A percentile compares a stretch with the other conserved stretches of the same genome.
These are phyloP conservation scores for Diprion similis DNA, from an alignment of 1,140 invertebrate species.

Conservation along the genomic window DNA sequence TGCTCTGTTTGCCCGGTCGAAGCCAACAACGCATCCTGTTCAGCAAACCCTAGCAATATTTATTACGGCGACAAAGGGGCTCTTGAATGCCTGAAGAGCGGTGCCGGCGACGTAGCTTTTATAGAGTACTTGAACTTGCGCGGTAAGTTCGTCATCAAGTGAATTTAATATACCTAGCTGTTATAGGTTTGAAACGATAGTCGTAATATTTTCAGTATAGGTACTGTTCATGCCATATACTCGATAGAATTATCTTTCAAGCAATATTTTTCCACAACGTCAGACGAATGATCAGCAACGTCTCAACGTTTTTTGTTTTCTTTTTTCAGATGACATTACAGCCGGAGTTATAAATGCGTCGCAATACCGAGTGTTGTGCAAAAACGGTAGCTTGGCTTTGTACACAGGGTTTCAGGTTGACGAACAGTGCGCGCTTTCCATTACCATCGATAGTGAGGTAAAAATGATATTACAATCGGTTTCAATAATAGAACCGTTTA, in stretches of 20 bases:
- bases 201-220: too few species aligned
- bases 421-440: slow-evolving; percentile 63
- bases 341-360: slow-evolving; percentile 20
- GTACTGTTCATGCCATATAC: too few species aligned
- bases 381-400: slow-evolving; percentile 64
- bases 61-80: slow-evolving; percentile 74
- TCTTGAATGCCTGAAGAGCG: slow-evolving; percentile 63
- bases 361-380: slow-evolving; percentile 63
- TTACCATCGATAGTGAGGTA: slow-evolving; percentile 68
- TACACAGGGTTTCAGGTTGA: slow-evolving; percentile 61
- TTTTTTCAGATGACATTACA: slow-evolving; percentile 18
- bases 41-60: slow-evolving; percentile 56
- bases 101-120: slow-evolving; percentile 67
- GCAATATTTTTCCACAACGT: too few species aligned
- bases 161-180: background rate
- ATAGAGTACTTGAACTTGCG: slow-evolving; percentile 62
- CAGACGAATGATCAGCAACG: too few species aligned
- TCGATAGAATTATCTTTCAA: too few species aligned
- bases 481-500: slow-evolving; percentile 28
- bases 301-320: too few species aligned
- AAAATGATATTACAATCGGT: slow-evolving; percentile 49
- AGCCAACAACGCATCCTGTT: slow-evolving; percentile 46
- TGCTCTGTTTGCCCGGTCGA: slow-evolving; percentile 45
- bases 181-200: too few species aligned
- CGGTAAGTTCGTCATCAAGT: slow-evolving; percentile 40